These are phyloP conservation scores for Drosophila kurseongensis DNA, from an alignment of 1,140 invertebrate species.

Conservation along the genomic window DNA sequence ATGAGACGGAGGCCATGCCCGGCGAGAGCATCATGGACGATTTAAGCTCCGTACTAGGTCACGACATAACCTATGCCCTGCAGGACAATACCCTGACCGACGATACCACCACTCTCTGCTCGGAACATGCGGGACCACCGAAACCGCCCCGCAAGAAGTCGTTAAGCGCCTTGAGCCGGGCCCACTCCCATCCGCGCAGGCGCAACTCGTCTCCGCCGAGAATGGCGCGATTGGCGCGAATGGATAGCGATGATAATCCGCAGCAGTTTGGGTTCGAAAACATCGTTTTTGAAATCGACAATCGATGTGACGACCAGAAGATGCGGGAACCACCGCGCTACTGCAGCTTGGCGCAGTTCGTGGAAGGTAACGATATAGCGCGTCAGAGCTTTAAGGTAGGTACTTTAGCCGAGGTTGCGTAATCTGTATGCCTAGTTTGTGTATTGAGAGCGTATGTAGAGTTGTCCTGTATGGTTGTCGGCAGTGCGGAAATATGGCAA, in stretches of 20 bases:
- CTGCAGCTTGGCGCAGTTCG: constrained; percentile 91
- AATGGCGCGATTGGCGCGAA: constrained; percentile 53
- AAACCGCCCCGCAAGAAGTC: constrained; percentile 74
- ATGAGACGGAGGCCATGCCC: constrained; percentile 89
- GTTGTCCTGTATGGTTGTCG: constrained; percentile 66
- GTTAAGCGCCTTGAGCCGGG: constrained; percentile 54
- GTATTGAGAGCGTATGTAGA: constrained; percentile 31
- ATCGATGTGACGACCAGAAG: constrained; percentile 86
- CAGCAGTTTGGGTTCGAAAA: constrained; percentile 89
- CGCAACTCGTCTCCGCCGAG: constrained; percentile 84
- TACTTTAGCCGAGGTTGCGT: constrained; percentile 20
- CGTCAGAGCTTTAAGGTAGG: constrained; percentile 89
- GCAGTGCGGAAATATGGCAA: constrained; percentile 64
- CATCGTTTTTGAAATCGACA: constrained; percentile 87
- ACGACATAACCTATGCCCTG: constrained; percentile 88
- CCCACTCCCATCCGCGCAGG: constrained; percentile 77
- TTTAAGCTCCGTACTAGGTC: constrained; percentile 89
- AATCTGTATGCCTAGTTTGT: constrained; percentile 35
- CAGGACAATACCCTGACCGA: constrained; percentile 89
- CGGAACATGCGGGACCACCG: constrained; percentile 83
- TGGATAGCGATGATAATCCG: constrained; percentile 85
- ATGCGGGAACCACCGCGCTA: constrained; percentile 87
- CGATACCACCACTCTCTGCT: constrained; percentile 88
- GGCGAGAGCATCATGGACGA: constrained; percentile 91
- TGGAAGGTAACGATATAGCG: constrained; percentile 92